These are phyloP conservation scores for Paramormyrops hopkinsi DNA, from an alignment of 2,797 vertebrate genomes.

Conservation along the genomic window DNA sequence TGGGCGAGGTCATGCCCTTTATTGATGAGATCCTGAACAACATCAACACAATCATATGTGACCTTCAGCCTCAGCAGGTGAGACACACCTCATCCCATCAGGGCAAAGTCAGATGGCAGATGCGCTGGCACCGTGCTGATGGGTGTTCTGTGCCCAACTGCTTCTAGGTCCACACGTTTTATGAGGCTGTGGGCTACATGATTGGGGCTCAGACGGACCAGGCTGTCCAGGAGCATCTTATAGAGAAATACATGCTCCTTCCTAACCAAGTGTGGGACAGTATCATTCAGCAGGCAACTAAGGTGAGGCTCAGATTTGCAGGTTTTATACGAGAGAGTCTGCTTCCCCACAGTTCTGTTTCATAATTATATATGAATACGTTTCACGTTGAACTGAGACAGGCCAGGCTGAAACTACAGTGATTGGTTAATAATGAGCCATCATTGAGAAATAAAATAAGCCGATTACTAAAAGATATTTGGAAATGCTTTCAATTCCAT, in stretches of 20 bases:
- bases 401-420: not conserved
- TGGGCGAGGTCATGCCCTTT: conserved; percentile 98
- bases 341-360: not conserved
- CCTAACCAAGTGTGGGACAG: conserved; percentile 99
- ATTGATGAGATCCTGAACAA: conserved; percentile 98
- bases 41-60: conserved; percentile 98
- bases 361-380: not conserved
- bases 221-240: conserved; percentile 91
- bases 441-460: not conserved
- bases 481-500: not conserved
- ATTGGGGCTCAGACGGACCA: conserved; percentile 97
- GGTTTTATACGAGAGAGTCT: not conserved
- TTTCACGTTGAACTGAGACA: not conserved
- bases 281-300: conserved; percentile 98
- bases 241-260: conserved; percentile 97
- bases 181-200: conserved; percentile 98
- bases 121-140: not conserved
- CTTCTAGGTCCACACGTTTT: conserved; percentile 90
- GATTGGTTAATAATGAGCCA: not conserved
- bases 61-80: conserved; percentile 98
- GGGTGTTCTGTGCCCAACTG: not conserved
- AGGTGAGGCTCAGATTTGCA: conserved; percentile 62
- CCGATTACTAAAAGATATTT: not conserved
- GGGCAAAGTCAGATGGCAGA: not conserved
- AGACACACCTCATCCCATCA: not conserved